A percentile compares a stretch with the other conserved stretches of the same genome.
Evolutionary conservation across 2,113 vertebrate species (phyloP).

Genomic region (Aldabrachelys gigantea): DNA sequence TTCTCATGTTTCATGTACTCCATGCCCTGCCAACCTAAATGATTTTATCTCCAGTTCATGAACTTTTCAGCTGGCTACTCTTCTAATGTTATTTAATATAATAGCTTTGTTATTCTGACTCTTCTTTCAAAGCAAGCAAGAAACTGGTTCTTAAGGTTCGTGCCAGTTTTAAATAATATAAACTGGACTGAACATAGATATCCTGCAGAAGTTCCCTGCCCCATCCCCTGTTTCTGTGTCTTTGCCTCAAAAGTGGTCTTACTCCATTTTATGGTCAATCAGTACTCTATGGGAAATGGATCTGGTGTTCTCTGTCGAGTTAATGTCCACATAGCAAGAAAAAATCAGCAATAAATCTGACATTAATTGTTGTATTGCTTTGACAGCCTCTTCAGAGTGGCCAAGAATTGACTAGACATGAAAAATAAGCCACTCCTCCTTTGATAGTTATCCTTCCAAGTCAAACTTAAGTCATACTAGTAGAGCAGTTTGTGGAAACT

Average conservation of each 20-base stretch:
- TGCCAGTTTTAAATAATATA: neutral
- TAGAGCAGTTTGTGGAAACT: fast-evolving
- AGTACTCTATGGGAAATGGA: neutral
- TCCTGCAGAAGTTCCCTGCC: neutral
- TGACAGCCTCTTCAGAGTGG: neutral
- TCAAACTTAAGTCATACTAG: neutral
- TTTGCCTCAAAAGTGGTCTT: neutral
- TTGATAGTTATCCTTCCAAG: neutral
- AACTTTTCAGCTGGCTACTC: neutral
- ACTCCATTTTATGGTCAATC: neutral
- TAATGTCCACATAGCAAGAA: neutral
- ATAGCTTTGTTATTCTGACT: neutral
- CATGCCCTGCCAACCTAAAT: neutral
- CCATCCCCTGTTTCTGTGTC: neutral
- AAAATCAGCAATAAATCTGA: neutral
- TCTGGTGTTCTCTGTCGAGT: neutral
- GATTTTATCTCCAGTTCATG: neutral
- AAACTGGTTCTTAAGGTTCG: neutral
- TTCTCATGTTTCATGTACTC: neutral
- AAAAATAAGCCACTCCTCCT: neutral
- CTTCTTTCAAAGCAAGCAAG: neutral
- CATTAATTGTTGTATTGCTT: neutral
- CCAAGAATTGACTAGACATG: neutral
- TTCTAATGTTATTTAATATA: neutral
- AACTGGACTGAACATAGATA: neutral